Conservation (phyloP, 1,140 invertebrate species). For the Artemia franciscana region DNA sequence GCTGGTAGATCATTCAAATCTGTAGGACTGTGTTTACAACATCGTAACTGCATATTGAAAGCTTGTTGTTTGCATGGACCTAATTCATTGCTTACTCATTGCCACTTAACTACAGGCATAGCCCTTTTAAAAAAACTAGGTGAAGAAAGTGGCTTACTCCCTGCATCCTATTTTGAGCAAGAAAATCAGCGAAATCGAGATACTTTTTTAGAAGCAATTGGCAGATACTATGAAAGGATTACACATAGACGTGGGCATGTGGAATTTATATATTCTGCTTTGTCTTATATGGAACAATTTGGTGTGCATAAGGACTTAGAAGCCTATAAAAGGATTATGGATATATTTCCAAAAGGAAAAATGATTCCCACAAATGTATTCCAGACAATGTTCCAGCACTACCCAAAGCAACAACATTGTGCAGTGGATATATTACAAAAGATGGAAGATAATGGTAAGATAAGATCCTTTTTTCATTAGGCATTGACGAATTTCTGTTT, state of each 20-base stretch:
- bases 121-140: too few species aligned
- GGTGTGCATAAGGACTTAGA: slow-evolving; percentile 71
- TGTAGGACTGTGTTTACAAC: too few species aligned
- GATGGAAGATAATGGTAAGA: slow-evolving; percentile 65
- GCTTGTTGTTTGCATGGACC: too few species aligned
- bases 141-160: slow-evolving; percentile 7
- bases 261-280: slow-evolving; percentile 73
- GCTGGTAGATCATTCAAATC: too few species aligned
- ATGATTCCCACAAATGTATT: slow-evolving; percentile 55
- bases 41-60: too few species aligned
- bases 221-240: slow-evolving; percentile 35
- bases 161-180: slow-evolving; percentile 23
- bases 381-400: slow-evolving; percentile 71
- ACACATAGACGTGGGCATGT: slow-evolving; percentile 49
- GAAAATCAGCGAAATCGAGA: slow-evolving; percentile 39
- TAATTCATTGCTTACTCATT: too few species aligned
- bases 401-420: slow-evolving; percentile 81
- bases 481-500: too few species aligned
- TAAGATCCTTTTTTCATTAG: too few species aligned
- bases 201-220: slow-evolving; percentile 44
- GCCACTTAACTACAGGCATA: too few species aligned
- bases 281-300: slow-evolving; percentile 71
- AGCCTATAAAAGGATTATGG: slow-evolving; percentile 66
- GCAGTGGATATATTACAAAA: slow-evolving; percentile 58
- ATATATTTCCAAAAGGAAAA: slow-evolving; percentile 77